Evolutionary conservation across 2,888 invertebrate species (phyloP).

Genomic region (Cataglyphis altisquamis): DNA sequence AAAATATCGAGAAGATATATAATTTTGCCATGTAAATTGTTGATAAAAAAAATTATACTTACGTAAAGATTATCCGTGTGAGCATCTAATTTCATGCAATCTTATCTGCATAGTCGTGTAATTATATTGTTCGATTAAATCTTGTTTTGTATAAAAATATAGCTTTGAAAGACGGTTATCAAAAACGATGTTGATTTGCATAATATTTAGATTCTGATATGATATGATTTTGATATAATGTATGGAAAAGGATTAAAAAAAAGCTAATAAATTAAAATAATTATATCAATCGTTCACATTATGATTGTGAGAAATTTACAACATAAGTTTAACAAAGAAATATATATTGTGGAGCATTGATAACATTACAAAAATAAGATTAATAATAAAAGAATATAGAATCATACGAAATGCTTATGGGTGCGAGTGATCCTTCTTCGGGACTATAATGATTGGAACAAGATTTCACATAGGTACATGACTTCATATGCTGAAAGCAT

Average conservation of each 20-base stretch:
- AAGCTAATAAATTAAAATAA: background rate
- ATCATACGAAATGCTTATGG: conserved; percentile 41
- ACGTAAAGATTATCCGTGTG: background rate
- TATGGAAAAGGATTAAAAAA: background rate
- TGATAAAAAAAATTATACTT: background rate
- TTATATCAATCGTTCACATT: background rate
- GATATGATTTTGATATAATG: background rate
- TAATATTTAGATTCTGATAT: background rate
- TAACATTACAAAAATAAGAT: background rate
- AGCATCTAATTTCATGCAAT: background rate
- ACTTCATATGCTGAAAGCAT: conserved; percentile 84
- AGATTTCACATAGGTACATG: conserved; percentile 74
- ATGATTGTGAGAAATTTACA: background rate
- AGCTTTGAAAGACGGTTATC: background rate
- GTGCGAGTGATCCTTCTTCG: conserved; percentile 45
- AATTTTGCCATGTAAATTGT: background rate
- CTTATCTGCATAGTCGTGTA: background rate
- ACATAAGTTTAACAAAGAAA: background rate
- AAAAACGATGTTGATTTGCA: background rate
- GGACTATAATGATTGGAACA: conserved; percentile 69
- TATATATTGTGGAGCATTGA: background rate
- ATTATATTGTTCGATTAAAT: background rate
- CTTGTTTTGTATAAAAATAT: background rate
- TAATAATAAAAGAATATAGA: background rate
- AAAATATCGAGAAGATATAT: background rate